Percentiles rank a stretch among this genome's conserved stretches.
phyloP scores from a whole-genome alignment of 1,140 invertebrate genomes.

The Penaeus vannamei region DNA sequence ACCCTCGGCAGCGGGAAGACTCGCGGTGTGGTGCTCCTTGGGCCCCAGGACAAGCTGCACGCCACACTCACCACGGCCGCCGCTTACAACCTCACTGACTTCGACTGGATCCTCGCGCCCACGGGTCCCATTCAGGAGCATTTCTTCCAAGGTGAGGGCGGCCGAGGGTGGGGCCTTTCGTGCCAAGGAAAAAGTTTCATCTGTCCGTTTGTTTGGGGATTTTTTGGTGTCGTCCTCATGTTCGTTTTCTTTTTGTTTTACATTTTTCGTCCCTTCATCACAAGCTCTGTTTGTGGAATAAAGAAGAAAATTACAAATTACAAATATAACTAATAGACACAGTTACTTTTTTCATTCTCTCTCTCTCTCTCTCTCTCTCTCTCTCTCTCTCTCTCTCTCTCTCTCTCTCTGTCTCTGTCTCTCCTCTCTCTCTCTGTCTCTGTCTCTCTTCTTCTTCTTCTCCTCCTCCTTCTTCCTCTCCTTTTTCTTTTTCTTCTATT shows the following conservation, averaged over 20 bases:
- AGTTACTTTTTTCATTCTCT: not conserved
- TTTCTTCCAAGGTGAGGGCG: slow-evolving; percentile 49
- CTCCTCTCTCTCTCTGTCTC: not conserved
- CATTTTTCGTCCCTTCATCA: too few species aligned
- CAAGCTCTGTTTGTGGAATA: too few species aligned
- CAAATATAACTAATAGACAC: too few species aligned
- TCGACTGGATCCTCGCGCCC: slow-evolving; percentile 51
- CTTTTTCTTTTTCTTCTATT: not conserved
- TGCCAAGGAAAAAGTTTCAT: too few species aligned
- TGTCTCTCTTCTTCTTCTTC: not conserved
- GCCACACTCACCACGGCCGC: slow-evolving; percentile 41
- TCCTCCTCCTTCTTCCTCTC: not conserved
- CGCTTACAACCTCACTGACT: slow-evolving; percentile 37
- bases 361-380: slow-evolving; percentile 1
- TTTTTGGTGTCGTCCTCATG: too few species aligned
- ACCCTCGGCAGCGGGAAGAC: not conserved
- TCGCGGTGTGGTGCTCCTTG: slow-evolving; percentile 41
- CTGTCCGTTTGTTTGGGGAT: too few species aligned
- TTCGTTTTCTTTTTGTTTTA: too few species aligned
- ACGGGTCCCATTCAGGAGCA: slow-evolving; percentile 52
- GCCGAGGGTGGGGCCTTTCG: not conserved
- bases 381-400: slow-evolving; percentile 15
- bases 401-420: slow-evolving; percentile 3
- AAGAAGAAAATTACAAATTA: too few species aligned
- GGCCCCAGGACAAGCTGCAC: slow-evolving; percentile 55